Percentiles rank a stretch among this genome's conserved stretches.
These are phyloP conservation scores for Macrotrachela quadricornifera DNA, from an alignment of 1,140 invertebrate genomes.

Conservation along the genomic window DNA sequence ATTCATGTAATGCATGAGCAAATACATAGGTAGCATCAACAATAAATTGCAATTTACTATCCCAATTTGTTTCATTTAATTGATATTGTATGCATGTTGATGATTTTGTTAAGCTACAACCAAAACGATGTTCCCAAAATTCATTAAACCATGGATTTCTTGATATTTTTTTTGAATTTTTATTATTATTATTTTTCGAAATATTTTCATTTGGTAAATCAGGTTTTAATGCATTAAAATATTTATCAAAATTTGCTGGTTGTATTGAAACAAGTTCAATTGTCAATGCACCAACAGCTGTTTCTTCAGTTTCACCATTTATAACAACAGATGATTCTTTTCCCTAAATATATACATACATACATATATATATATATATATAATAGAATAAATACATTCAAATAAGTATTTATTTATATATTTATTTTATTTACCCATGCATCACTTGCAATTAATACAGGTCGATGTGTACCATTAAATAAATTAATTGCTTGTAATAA, in stretches of 20 bases:
- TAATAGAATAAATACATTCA: slow-evolving; percentile 14
- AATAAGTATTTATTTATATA: slow-evolving; percentile 41
- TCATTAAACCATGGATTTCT: slow-evolving; percentile 48
- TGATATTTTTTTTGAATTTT: slow-evolving; percentile 33
- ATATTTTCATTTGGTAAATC: no score
- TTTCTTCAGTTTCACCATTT: slow-evolving; percentile 34
- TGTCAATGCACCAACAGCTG: slow-evolving; percentile 52
- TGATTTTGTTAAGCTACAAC: slow-evolving; percentile 34
- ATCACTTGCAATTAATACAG: slow-evolving; percentile 51
- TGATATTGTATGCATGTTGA: no score
- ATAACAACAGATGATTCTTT: no score
- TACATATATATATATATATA: no score
- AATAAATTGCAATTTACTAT: no score
- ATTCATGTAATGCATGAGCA: no score
- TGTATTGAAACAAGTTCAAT: slow-evolving; percentile 44
- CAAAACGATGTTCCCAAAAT: slow-evolving; percentile 51
- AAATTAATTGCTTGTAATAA: no score
- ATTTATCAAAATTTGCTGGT: slow-evolving; percentile 42
- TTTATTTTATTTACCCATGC: slow-evolving; percentile 53
- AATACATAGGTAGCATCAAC: no score
- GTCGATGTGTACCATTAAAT: slow-evolving; percentile 14
- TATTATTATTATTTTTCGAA: slow-evolving; percentile 20
- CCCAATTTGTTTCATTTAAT: no score
- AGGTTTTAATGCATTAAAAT: slow-evolving; percentile 35
- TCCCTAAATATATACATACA: no score